These are phyloP conservation scores for Perognathus longimembris DNA, from an alignment of 2,113 vertebrate genomes.

Conservation along the genomic window DNA sequence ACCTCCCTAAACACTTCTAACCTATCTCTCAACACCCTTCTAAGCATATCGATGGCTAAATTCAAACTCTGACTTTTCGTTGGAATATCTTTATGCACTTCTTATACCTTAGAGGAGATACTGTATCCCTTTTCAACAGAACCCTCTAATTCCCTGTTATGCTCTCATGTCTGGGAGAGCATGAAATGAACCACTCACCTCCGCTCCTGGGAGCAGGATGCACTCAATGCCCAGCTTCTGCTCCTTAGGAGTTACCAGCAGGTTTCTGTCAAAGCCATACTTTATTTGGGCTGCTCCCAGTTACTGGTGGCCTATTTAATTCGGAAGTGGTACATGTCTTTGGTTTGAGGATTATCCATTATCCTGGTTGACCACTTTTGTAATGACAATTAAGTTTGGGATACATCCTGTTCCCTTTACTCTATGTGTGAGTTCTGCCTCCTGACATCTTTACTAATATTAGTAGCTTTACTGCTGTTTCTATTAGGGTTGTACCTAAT, in stretches of 20 bases:
- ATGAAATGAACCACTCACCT: background rate
- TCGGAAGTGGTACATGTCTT: background rate
- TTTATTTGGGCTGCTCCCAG: background rate
- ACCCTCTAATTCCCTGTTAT: background rate
- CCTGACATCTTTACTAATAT: too few relatives aligned
- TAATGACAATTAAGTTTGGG: background rate
- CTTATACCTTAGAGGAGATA: background rate
- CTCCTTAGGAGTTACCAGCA: background rate
- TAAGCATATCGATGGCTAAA: background rate
- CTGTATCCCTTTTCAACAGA: background rate
- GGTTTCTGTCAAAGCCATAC: background rate
- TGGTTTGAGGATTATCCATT: background rate
- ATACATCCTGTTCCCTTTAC: background rate
- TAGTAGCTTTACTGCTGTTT: too few relatives aligned
- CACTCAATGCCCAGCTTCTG: background rate
- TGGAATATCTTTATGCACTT: background rate
- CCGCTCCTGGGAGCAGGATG: background rate
- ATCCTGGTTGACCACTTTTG: background rate
- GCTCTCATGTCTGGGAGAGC: background rate
- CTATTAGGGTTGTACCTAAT: background rate
- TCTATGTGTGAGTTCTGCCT: background rate
- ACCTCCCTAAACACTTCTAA: background rate
- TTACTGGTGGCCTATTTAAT: background rate
- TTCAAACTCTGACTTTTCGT: background rate
- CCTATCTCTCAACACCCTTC: too few relatives aligned